Conservation (phyloP, 2,888 invertebrate genomes). For the Myopa testacea region DNA sequence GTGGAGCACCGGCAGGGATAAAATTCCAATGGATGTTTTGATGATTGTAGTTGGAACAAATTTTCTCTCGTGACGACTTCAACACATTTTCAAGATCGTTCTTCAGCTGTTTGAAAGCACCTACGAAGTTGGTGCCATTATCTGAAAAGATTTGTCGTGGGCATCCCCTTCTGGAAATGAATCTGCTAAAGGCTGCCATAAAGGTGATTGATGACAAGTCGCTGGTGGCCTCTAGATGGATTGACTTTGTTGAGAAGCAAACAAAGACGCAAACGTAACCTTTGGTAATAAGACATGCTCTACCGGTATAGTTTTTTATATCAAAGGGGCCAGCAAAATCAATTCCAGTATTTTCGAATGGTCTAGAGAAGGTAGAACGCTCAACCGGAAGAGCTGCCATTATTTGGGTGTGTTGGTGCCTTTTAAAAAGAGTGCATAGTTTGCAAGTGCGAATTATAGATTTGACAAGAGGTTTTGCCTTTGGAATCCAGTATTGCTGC, state of each 20-base stretch:
- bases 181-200: slow-evolving; percentile 44
- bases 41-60: no score
- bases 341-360: neutral
- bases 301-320: neutral
- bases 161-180: slow-evolving; percentile 43
- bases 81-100: no score
- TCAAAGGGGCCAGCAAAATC: neutral
- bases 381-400: neutral
- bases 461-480: neutral
- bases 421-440: neutral
- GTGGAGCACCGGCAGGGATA: no score
- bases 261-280: neutral
- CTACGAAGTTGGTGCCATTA: no score
- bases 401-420: neutral
- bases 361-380: neutral
- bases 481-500: slow-evolving; percentile 10
- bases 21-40: no score
- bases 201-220: slow-evolving; percentile 31
- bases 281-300: neutral
- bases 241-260: neutral
- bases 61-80: no score
- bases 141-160: neutral
- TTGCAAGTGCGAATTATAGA: neutral
- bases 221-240: neutral
- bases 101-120: no score